phyloP scores from a whole-genome alignment of 2,797 vertebrate genomes.

The Notolepis coatsorum region DNA sequence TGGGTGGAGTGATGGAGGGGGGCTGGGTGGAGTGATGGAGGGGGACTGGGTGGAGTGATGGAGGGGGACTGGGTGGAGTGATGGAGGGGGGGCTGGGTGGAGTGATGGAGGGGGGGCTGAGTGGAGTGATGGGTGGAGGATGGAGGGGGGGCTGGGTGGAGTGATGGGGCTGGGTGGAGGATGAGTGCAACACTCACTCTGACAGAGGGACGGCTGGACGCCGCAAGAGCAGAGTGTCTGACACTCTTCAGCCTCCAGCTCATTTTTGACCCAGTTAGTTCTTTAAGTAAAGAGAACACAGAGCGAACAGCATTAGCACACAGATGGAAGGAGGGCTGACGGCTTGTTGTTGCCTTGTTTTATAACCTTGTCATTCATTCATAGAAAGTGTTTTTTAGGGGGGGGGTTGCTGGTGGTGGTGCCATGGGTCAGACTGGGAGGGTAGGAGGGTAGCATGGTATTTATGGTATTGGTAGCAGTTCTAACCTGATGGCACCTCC shows the following conservation, averaged over 20 bases:
- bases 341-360: constrained; percentile 42
- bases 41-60: too few species aligned
- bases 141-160: too few species aligned
- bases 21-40: too few species aligned
- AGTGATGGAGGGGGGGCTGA: too few species aligned
- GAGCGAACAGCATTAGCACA: constrained; percentile 53
- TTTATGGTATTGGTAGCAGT: constrained; percentile 16
- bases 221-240: constrained; percentile 6
- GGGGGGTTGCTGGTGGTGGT: not conserved
- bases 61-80: too few species aligned
- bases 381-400: not conserved
- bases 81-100: too few species aligned
- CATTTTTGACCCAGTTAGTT: constrained; percentile 69
- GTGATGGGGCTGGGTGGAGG: too few species aligned
- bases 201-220: not conserved
- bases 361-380: constrained; percentile 48
- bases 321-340: constrained; percentile 39
- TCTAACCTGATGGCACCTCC: constrained; percentile 23
- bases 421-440: constrained; percentile 1
- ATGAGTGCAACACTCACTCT: not conserved
- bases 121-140: too few species aligned
- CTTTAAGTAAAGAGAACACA: constrained; percentile 62
- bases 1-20: too few species aligned
- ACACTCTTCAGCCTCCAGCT: constrained; percentile 37
- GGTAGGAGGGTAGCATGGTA: not conserved